These are phyloP conservation scores for Gymnoscopelus microlampas DNA, from an alignment of 2,797 vertebrate species.

Conservation along the genomic window DNA sequence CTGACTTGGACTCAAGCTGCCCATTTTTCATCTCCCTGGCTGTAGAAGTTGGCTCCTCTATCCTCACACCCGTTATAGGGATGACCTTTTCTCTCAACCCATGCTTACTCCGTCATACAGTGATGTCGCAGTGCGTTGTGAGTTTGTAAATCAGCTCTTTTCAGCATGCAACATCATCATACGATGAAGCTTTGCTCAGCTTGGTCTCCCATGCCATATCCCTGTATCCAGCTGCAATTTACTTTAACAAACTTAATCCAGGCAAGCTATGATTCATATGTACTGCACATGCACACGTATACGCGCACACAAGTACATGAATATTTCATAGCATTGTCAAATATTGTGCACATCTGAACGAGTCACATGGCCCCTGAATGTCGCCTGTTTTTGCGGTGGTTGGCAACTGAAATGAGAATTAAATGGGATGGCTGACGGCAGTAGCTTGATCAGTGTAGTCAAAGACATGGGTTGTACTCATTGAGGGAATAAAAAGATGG, in stretches of 20 bases:
- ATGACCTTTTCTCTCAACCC: not conserved
- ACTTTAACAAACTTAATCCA: too few species aligned
- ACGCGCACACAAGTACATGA: slow-evolving; percentile 13
- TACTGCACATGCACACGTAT: not conserved
- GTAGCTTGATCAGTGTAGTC: slow-evolving; percentile 26
- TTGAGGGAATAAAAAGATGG: slow-evolving; percentile 29
- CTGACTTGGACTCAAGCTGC: slow-evolving; percentile 9
- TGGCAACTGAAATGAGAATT: slow-evolving; percentile 15
- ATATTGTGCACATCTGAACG: not conserved
- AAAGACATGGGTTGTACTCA: slow-evolving; percentile 39
- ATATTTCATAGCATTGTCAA: slow-evolving; percentile 1
- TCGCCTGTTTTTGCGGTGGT: slow-evolving; percentile 1
- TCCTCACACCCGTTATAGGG: too few species aligned
- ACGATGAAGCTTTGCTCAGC: not conserved
- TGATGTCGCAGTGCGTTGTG: too few species aligned
- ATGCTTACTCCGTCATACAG: too few species aligned
- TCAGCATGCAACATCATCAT: too few species aligned
- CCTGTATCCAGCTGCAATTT: slow-evolving; percentile 17
- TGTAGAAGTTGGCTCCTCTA: too few species aligned
- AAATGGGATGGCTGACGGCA: slow-evolving; percentile 32
- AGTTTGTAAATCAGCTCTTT: too few species aligned
- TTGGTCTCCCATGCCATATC: not conserved
- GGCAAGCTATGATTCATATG: slow-evolving; percentile 6
- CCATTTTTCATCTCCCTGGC: slow-evolving; percentile 7
- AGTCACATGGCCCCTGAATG: slow-evolving; percentile 4